Conservation (phyloP, 2,888 invertebrate genomes). For the Drosophila formosana region DNA sequence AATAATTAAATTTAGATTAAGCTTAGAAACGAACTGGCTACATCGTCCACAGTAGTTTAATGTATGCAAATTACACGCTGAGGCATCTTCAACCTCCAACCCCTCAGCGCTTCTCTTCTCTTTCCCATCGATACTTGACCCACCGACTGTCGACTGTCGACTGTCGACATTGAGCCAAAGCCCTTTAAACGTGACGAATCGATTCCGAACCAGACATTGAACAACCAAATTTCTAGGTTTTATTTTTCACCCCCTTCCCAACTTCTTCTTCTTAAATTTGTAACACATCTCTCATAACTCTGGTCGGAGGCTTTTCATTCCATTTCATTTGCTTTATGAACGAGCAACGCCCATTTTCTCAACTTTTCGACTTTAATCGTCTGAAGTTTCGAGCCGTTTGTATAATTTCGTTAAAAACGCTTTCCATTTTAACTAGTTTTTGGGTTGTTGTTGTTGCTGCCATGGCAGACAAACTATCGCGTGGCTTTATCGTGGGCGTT, state of each 20-base stretch:
- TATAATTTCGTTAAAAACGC: constrained; percentile 62
- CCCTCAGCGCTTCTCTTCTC: constrained; percentile 1
- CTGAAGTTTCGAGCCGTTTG: constrained; percentile 52
- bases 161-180: constrained; percentile 61
- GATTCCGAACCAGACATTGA: constrained; percentile 74
- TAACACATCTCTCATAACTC: constrained; percentile 53
- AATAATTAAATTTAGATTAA: constrained; percentile 82
- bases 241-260: constrained; percentile 6
- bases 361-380: constrained; percentile 76
- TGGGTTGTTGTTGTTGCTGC: not conserved
- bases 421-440: constrained; percentile 67
- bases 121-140: constrained; percentile 9
- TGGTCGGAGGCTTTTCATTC: constrained; percentile 30
- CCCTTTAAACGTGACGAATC: constrained; percentile 77
- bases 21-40: constrained; percentile 59
- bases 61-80: constrained; percentile 77
- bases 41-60: constrained; percentile 74
- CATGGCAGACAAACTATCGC: constrained; percentile 52
- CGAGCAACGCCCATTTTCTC: constrained; percentile 75
- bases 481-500: constrained; percentile 65
- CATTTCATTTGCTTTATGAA: constrained; percentile 65
- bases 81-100: constrained; percentile 31
- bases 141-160: not conserved
- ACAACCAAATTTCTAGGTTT: constrained; percentile 32
- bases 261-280: constrained; percentile 46